phyloP scores from a whole-genome alignment of 2,888 invertebrate genomes.

The Nebria salina region DNA sequence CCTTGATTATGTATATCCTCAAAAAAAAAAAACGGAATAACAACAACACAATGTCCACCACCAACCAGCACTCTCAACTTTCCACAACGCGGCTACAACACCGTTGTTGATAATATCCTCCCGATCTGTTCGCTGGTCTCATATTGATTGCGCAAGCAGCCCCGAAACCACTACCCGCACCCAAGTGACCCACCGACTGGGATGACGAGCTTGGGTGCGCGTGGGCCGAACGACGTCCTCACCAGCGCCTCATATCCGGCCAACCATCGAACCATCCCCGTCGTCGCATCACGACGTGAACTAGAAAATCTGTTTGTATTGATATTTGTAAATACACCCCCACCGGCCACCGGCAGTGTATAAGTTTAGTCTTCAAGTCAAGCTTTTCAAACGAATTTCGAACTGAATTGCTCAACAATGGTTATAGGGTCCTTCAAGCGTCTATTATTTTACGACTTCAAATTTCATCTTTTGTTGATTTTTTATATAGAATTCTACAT shows the following conservation, averaged over 20 bases:
- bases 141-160: conserved; percentile 41
- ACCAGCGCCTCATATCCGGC: neutral
- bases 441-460: too few species aligned
- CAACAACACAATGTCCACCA: conserved; percentile 15
- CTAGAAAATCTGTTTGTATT: neutral
- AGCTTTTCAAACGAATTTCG: neutral
- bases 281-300: neutral
- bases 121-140: conserved; percentile 28
- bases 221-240: neutral
- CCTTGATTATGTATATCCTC: neutral
- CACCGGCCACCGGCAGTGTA: neutral
- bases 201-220: neutral
- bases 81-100: conserved; percentile 3
- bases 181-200: neutral
- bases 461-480: too few species aligned
- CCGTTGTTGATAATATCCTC: conserved; percentile 14
- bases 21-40: conserved; percentile 6
- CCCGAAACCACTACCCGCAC: conserved; percentile 12
- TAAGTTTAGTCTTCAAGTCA: neutral
- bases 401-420: neutral
- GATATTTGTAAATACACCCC: neutral
- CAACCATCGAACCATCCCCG: conserved; percentile 1
- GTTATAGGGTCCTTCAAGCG: too few species aligned
- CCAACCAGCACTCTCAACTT: neutral
- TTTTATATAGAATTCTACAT: too few species aligned